phyloP scores from a whole-genome alignment of 2,888 invertebrate genomes.

The Aleiodes leptofemur region DNA sequence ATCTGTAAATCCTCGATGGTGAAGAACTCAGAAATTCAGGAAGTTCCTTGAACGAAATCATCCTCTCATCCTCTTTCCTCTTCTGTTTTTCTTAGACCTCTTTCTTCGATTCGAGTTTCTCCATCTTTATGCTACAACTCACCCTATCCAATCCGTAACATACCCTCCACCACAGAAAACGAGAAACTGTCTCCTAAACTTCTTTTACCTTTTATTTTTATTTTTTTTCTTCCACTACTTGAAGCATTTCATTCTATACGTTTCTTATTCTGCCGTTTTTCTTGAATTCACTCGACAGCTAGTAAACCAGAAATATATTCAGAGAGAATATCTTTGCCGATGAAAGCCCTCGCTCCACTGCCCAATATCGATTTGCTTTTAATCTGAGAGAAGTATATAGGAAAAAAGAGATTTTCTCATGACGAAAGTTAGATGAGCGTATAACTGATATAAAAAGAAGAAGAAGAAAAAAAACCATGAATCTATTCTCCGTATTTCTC shows the following conservation, averaged over 20 bases:
- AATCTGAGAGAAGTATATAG: slow-evolving; percentile 68
- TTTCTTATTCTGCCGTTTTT: slow-evolving; percentile 39
- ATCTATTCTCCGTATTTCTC: slow-evolving; percentile 35
- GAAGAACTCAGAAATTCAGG: slow-evolving; percentile 72
- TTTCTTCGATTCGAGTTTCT: slow-evolving; percentile 45
- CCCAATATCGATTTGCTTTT: slow-evolving; percentile 75
- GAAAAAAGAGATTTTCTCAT: slow-evolving; percentile 30
- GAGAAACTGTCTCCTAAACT: slow-evolving; percentile 41
- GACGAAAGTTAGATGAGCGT: slow-evolving; percentile 15
- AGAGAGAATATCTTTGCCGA: slow-evolving; percentile 30
- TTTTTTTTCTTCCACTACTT: slow-evolving; percentile 17
- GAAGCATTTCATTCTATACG: slow-evolving; percentile 51
- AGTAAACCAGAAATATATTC: slow-evolving; percentile 46
- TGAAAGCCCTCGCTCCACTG: slow-evolving; percentile 64
- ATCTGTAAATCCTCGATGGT: slow-evolving; percentile 75
- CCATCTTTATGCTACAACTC: slow-evolving; percentile 39
- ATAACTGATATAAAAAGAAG: too few relatives aligned
- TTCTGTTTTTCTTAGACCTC: slow-evolving; percentile 43
- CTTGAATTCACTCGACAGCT: slow-evolving; percentile 48
- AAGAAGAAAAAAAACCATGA: slow-evolving; percentile 43
- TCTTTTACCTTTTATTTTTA: slow-evolving; percentile 38
- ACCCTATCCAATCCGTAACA: slow-evolving; percentile 43
- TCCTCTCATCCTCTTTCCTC: slow-evolving; percentile 59
- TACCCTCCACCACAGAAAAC: slow-evolving; percentile 33
- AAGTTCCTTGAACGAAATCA: slow-evolving; percentile 72